Evolutionary conservation across 2,113 vertebrate species (phyloP).

Genomic region (Neogobius melanostomus): DNA sequence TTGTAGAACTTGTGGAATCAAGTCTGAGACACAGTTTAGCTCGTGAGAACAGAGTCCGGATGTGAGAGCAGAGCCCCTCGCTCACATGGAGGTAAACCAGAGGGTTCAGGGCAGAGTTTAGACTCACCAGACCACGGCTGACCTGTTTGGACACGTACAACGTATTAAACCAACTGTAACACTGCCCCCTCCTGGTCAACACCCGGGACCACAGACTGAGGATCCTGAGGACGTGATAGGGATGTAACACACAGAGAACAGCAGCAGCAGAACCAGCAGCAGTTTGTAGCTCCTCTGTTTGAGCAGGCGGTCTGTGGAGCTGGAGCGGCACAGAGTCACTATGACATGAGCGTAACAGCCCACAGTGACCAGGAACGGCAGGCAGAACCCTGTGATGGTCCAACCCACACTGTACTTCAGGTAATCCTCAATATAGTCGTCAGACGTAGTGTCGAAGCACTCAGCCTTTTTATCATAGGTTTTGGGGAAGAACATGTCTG

Average conservation of each 20-base stretch:
- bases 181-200: conserved; percentile 36
- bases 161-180: conserved; percentile 43
- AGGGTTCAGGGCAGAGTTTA: conserved; percentile 83
- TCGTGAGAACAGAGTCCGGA: conserved; percentile 14
- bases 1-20: no score
- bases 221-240: conserved; percentile 79
- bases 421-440: conserved; percentile 35
- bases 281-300: conserved; percentile 73
- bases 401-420: conserved; percentile 67
- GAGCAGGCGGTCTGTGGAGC: conserved; percentile 54
- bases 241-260: conserved; percentile 82
- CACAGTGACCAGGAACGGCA: conserved; percentile 77
- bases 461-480: accelerated
- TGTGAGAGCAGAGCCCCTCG: conserved; percentile 37
- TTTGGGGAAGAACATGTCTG: conserved; percentile 75
- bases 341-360: conserved; percentile 80
- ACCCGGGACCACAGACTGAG: conserved; percentile 75
- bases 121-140: conserved; percentile 76
- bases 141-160: conserved; percentile 78
- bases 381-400: conserved; percentile 72
- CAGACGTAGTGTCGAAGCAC: conserved; percentile 72
- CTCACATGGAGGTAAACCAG: conserved; percentile 77
- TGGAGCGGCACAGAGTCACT: conserved; percentile 59
- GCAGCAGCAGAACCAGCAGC: conserved; percentile 72
- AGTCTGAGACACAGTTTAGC: no score